A percentile compares a stretch with the other conserved stretches of the same genome.
These are phyloP conservation scores for Gonioctena quinquepunctata DNA, from an alignment of 1,140 invertebrate species.

Conservation along the genomic window DNA sequence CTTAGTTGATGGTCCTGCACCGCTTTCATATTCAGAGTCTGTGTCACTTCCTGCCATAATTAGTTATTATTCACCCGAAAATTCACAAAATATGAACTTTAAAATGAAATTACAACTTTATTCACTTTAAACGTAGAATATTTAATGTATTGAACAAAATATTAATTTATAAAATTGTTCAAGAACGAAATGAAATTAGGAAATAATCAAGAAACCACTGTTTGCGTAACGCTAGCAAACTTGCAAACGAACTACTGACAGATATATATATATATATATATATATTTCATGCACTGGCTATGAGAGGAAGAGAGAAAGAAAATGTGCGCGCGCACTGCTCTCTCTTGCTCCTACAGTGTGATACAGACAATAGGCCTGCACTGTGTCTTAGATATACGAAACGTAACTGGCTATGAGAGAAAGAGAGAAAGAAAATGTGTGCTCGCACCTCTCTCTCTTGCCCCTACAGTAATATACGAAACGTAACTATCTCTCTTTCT, in stretches of 20 bases:
- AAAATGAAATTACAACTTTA: background rate
- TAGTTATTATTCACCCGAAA: background rate
- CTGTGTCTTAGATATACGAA: background rate
- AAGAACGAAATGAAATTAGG: background rate
- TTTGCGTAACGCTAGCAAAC: background rate
- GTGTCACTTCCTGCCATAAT: background rate
- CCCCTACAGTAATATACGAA: background rate
- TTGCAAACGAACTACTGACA: background rate
- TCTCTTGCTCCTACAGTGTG: background rate
- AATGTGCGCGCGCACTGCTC: background rate
- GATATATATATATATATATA: too few relatives aligned
- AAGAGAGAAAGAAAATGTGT: background rate
- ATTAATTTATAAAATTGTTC: background rate
- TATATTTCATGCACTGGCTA: background rate
- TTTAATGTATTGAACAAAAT: too few relatives aligned
- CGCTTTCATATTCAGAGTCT: background rate
- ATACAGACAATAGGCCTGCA: background rate
- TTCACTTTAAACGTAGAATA: too few relatives aligned
- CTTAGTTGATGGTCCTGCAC: background rate
- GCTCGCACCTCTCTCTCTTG: too few relatives aligned
- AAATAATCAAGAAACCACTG: background rate
- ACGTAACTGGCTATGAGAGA: background rate
- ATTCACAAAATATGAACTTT: background rate
- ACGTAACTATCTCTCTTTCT: background rate
- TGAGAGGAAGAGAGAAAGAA: background rate